Percentiles rank a stretch among this genome's conserved stretches.
phyloP scores from a whole-genome alignment of 2,113 vertebrate species.

The Prinia subflava region DNA sequence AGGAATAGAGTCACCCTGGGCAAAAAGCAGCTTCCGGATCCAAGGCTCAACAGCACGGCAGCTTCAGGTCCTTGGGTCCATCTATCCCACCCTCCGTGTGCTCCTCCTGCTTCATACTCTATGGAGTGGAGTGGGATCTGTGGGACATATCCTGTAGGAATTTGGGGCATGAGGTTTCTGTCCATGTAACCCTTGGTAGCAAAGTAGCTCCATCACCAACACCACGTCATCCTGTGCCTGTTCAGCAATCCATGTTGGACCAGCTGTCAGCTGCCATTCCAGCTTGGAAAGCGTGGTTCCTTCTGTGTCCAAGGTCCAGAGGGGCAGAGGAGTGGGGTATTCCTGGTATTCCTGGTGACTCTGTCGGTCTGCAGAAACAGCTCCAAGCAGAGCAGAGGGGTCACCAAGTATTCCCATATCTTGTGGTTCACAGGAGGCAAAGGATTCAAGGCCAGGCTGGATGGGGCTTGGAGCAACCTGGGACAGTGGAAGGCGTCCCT shows the following conservation, averaged over 20 bases:
- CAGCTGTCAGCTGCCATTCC: background rate
- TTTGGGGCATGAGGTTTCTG: background rate
- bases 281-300: fast-evolving
- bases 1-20: background rate
- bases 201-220: background rate
- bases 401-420: background rate
- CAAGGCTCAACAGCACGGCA: background rate
- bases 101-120: background rate
- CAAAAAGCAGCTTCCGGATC: background rate
- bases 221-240: background rate
- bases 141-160: background rate
- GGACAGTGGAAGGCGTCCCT: too few relatives aligned
- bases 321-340: background rate
- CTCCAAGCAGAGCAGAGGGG: background rate
- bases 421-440: background rate
- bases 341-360: background rate
- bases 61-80: background rate
- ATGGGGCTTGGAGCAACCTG: background rate
- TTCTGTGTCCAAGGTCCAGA: background rate
- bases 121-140: background rate
- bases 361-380: background rate
- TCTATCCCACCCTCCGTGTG: fast-evolving
- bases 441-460: background rate
- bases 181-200: background rate
- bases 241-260: fast-evolving